Evolutionary conservation across 1,140 invertebrate species (phyloP), one percentile per base, ranked within the genome.

Genomic region (Coptotermes formosanus): DNA sequence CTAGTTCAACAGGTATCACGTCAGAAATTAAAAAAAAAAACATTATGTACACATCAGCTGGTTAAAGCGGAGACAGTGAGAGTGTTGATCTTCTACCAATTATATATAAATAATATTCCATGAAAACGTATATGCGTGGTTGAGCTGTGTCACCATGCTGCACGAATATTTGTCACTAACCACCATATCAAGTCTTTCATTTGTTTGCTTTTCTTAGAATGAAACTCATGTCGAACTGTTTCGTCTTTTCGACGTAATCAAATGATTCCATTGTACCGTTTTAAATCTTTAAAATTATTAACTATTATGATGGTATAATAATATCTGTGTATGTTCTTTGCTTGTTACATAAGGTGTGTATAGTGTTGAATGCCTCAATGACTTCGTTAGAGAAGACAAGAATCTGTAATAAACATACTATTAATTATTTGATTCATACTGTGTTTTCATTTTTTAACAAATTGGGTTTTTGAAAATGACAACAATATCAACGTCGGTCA

Each of bases 271-370:
- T 9, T 75, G 0, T 75, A 75, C 64, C 64, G n/a, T 75, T 75
- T 75, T 30, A 30, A n/a, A 75, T 75, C 19, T 75, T 75, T 19
- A 7, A 64, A 23, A 16, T 21, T 48, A 48, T 19, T 55, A 55
- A 55, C 52, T 75, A 75, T 75, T 30, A 75, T 30, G 25, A 75
- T 30, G n/a, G 14, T 75, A 75, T 75, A 75, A 30, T 75, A 75
- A n/a, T 75, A 75, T 75, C n/a, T 75, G n/a, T 75, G 64, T 75
- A 75, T 75, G 64, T 30, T 75, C 64, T 75, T 75, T 75, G 64
- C 25, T 75, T 75, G 64, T 75, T 75, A 75, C 64, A 75, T 75
- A 75, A 75, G n/a, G 64, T 75, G 64, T 75, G 64, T 75, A 75
- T 75, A 75, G 64, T 75, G 64, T 75, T 75, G 64, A 75, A n/a